Conservation (phyloP, 37 sponge, comb jelly and placozoan species). For the Tethya wilhelma region DNA sequence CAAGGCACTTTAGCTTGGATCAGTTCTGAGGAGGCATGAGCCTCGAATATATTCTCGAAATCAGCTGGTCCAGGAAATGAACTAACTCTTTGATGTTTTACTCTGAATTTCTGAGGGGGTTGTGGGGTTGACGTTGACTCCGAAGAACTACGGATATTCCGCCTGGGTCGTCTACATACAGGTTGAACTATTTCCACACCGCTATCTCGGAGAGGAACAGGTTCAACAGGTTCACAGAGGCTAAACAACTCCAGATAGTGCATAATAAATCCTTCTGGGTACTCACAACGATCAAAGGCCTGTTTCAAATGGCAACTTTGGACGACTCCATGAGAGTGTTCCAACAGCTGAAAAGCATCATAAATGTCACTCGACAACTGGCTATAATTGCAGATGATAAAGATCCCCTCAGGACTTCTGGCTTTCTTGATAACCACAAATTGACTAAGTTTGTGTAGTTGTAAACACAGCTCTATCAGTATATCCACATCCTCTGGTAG, state of each 20-base stretch:
- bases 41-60: too few relatives aligned
- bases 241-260: slow-evolving; percentile 9
- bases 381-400: neutral
- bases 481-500: neutral
- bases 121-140: too few relatives aligned
- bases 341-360: neutral
- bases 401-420: neutral
- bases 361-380: neutral
- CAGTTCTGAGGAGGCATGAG: too few relatives aligned
- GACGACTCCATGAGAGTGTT: neutral
- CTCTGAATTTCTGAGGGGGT: too few relatives aligned
- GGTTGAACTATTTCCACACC: too few relatives aligned
- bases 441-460: neutral
- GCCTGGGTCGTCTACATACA: too few relatives aligned
- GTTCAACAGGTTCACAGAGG: slow-evolving; percentile 20
- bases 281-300: neutral
- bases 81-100: too few relatives aligned
- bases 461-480: neutral
- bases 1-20: neutral
- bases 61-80: too few relatives aligned
- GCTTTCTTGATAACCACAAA: neutral
- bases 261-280: slow-evolving; percentile 15
- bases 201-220: too few relatives aligned
- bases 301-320: neutral
- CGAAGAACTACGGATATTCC: too few relatives aligned